Evolutionary conservation across 2,888 invertebrate genomes (phyloP).

Genomic region (Rugalucina vietnamica): DNA sequence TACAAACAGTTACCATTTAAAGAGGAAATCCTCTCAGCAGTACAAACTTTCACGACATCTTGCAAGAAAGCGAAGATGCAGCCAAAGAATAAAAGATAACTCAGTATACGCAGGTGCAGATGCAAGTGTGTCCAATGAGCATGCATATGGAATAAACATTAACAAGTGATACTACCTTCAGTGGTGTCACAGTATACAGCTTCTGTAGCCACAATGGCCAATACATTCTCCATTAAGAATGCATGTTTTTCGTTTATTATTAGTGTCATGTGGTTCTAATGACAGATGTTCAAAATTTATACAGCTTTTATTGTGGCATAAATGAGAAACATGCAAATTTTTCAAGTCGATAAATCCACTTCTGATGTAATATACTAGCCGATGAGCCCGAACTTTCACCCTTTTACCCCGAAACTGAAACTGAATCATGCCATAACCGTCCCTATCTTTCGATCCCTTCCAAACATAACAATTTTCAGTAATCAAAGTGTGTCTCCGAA

Average conservation of each 20-base stretch:
- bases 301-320: not conserved
- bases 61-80: not conserved
- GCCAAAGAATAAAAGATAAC: not conserved
- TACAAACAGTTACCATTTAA: not conserved
- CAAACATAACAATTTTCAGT: not conserved
- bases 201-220: not conserved
- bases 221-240: not conserved
- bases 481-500: not conserved
- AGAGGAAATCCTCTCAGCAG: not conserved
- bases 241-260: not conserved
- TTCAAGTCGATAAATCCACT: not conserved
- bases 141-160: not conserved
- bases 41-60: not conserved
- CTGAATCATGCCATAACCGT: not conserved
- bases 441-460: not conserved
- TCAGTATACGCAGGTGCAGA: not conserved
- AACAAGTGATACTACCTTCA: not conserved
- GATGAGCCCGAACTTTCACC: not conserved
- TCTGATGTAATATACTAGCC: not conserved
- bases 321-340: not conserved
- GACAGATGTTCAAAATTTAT: not conserved
- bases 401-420: not conserved
- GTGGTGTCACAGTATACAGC: not conserved
- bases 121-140: not conserved
- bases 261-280: not conserved